Conservation (phyloP, 2,113 vertebrate species). For the Myotis lucifugus region DNA sequence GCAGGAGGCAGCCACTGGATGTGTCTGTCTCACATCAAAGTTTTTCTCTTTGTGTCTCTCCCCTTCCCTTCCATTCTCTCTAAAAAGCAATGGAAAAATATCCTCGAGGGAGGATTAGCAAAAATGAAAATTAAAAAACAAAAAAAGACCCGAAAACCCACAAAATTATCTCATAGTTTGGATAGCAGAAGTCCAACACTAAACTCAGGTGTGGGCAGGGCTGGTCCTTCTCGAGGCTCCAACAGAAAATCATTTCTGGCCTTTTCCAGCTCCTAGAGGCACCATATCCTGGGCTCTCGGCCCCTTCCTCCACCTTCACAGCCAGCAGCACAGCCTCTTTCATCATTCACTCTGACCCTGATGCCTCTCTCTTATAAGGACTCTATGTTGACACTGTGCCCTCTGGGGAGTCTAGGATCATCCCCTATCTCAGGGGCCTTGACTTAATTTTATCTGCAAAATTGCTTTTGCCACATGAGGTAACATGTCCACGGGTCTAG, state of each 20-base stretch:
- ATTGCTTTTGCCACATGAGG: too few relatives aligned
- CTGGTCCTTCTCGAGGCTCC: accelerated
- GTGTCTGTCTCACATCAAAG: too few relatives aligned
- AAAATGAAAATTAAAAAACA: too few relatives aligned
- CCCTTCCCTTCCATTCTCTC: too few relatives aligned
- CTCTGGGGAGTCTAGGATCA: background rate
- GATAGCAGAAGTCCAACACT: background rate
- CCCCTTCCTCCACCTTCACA: background rate
- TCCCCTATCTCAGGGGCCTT: background rate
- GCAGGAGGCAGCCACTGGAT: too few relatives aligned
- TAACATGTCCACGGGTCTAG: background rate
- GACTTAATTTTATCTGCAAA: background rate
- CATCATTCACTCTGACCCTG: background rate
- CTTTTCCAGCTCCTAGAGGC: background rate
- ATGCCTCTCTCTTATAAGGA: accelerated
- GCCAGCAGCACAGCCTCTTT: background rate
- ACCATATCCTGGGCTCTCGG: background rate
- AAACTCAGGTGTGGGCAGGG: too few relatives aligned
- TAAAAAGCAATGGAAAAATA: too few relatives aligned
- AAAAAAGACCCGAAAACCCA: background rate
- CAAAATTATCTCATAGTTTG: background rate
- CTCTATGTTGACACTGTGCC: background rate
- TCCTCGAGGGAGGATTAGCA: too few relatives aligned
- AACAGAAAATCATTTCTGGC: background rate
- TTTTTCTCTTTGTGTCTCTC: too few relatives aligned